phyloP scores from a whole-genome alignment of 2,797 vertebrate species.

The Myoxocephalus aenaeus region DNA sequence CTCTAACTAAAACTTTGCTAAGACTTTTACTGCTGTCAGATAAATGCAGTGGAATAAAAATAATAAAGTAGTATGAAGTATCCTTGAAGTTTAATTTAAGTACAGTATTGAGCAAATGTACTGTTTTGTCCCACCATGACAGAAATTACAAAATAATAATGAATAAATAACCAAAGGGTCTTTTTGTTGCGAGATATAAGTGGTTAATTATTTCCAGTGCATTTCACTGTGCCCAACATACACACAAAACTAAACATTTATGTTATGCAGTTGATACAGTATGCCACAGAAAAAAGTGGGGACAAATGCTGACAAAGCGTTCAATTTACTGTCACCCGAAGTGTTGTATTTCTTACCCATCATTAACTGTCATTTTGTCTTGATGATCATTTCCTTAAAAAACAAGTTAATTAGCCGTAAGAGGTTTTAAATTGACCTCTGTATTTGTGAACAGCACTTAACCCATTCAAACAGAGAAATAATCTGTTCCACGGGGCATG shows the following conservation, averaged over 20 bases:
- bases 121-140: background rate
- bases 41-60: background rate
- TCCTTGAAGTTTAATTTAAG: background rate
- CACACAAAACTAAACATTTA: background rate
- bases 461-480: background rate
- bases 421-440: background rate
- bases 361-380: background rate
- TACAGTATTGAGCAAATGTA: background rate
- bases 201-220: background rate
- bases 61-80: background rate
- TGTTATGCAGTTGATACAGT: background rate
- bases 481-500: background rate
- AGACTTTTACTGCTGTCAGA: background rate
- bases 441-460: background rate
- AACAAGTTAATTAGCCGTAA: background rate
- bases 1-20: background rate
- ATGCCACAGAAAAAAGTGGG: background rate
- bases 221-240: background rate
- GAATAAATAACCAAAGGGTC: background rate
- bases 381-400: background rate
- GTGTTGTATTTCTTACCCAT: background rate
- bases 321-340: background rate
- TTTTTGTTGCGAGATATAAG: background rate
- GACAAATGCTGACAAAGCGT: background rate
- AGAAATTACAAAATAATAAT: background rate